A percentile compares a stretch with the other conserved stretches of the same genome.
Evolutionary conservation across 1,140 invertebrate species (phyloP).

Genomic region (Mercenaria mercenaria): DNA sequence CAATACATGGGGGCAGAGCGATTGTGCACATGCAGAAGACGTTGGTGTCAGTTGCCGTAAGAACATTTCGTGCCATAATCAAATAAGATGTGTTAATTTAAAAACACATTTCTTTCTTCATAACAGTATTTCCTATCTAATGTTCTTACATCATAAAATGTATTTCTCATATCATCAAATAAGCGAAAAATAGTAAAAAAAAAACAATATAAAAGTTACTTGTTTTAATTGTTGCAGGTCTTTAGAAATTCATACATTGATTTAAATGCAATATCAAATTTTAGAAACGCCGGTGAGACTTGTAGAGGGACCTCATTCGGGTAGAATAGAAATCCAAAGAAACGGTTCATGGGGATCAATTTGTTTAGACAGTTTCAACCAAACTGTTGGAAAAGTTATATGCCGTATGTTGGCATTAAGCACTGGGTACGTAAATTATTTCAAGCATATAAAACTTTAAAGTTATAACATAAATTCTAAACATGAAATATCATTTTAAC

Average conservation of each 20-base stretch:
- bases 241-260: too few species aligned
- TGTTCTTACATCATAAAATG: too few species aligned
- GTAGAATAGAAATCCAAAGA: background rate
- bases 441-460: too few species aligned
- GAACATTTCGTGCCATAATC: background rate
- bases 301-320: background rate
- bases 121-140: background rate
- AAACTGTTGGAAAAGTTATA: background rate
- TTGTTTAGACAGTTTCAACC: background rate
- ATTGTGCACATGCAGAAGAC: background rate
- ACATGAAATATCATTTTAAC: too few species aligned
- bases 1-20: background rate
- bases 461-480: too few species aligned
- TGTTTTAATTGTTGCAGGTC: too few species aligned
- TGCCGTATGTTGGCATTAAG: constrained; percentile 19
- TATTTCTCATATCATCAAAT: too few species aligned
- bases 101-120: background rate
- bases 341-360: background rate
- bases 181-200: too few species aligned
- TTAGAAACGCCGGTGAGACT: background rate
- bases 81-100: background rate
- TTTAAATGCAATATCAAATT: background rate
- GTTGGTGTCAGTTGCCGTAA: constrained; percentile 44
- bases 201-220: too few species aligned
- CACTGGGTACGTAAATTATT: too few species aligned